A percentile compares a stretch with the other conserved stretches of the same genome.
Conservation (phyloP, 2,888 invertebrate species). For the Cacoxenus indagator region DNA sequence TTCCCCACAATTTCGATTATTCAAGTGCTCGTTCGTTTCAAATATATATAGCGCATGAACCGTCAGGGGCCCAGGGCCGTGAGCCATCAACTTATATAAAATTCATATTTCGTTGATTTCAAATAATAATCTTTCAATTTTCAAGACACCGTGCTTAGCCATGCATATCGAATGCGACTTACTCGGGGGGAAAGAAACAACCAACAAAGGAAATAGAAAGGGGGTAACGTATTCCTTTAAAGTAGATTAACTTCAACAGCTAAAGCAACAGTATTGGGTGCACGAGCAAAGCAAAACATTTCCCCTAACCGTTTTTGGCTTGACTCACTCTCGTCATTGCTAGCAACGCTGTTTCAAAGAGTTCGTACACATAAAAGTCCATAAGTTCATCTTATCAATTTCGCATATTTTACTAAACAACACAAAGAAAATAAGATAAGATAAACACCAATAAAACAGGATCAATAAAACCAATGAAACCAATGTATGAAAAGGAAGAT, state of each 20-base stretch:
- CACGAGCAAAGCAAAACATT: not conserved
- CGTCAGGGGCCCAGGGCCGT: not conserved
- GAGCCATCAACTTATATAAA: conserved; percentile 34
- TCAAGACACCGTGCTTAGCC: conserved; percentile 9
- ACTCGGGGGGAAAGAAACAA: not conserved
- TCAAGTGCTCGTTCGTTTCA: too few species aligned
- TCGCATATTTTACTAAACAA: conserved; percentile 38
- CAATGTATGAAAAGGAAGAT: not conserved
- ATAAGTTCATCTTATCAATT: conserved; percentile 37
- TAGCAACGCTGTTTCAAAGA: not conserved
- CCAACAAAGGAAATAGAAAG: not conserved
- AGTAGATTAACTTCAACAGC: conserved; percentile 43
- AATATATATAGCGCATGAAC: not conserved
- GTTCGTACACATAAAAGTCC: not conserved
- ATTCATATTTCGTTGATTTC: conserved; percentile 27
- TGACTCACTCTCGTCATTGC: not conserved
- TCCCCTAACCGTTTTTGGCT: not conserved
- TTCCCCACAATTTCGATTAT: too few species aligned
- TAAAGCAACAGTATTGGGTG: not conserved
- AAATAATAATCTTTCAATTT: not conserved
- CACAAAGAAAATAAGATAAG: not conserved
- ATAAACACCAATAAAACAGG: not conserved
- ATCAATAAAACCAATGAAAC: not conserved
- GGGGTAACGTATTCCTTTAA: conserved; percentile 44
- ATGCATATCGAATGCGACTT: not conserved